Evolutionary conservation across 2,797 vertebrate species (phyloP), one percentile per base, ranked within the genome.

Genomic region (Heliangelus exortis): DNA sequence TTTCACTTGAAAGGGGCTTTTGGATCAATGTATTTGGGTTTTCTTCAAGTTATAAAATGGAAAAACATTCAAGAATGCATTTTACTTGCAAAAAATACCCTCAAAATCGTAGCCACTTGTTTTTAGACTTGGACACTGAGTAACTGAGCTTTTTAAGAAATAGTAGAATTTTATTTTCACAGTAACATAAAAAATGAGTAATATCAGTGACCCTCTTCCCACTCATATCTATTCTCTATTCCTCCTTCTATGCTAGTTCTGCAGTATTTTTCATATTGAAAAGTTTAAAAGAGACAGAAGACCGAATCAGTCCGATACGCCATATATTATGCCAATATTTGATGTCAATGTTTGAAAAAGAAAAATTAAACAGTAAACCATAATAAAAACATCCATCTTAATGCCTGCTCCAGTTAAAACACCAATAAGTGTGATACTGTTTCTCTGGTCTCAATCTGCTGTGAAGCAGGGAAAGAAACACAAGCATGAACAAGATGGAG

Each of bases 401-500:
- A 67, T 41, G 22, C n/a, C 45, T 81, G 7, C 9, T 73, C 11
- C 45, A 58, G 19, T 73, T 79, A 26, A 73, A 89, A 51, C 16
- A 58, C 2, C 36, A 9, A 26, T 25, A 45, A 16, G 6, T 22
- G 9, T 63, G 22, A 22, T 8, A 34, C 7, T 47, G 4, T 33
- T 84, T 89, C 29, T 50, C 65, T 2, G 3, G 17, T 66, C 39
- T 39, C 10, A 57, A 43, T 6, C 19, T 71, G 5, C 58, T 68
- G 11, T 39, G 48, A 91, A 68, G 11, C 29, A 31, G 4, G 1
- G 28, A 25, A 66, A 62, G 26, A 78, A 53, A 25, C 12, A 18
- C 19, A 50, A 53, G 13, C 2, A 11, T 6, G 5, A 19, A 51
- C 0, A 1, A 61, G 39, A 22, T 3, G 5, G 23, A 74, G 8